Evolutionary conservation across 2,113 vertebrate genomes (phyloP), one percentile per base, ranked within the genome.

Genomic region (Lamprotornis superbus): DNA sequence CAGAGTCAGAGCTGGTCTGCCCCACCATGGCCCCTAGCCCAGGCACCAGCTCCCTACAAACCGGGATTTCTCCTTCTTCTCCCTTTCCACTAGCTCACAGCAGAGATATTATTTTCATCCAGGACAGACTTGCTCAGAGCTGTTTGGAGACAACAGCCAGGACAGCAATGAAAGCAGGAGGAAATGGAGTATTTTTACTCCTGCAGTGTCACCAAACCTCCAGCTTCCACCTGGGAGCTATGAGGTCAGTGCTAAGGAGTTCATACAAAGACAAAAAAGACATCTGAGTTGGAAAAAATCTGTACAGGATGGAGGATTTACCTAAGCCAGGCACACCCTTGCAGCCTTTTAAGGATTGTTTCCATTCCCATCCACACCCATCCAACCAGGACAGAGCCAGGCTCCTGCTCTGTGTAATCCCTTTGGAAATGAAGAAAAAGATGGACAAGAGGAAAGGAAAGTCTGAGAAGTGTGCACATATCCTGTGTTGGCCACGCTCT

Each of bases 341-440:
- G 31, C 24, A 80, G 47, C 47, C n/a, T 83, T 83, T 12, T 6
- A 15, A n/a, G 11, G 50, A 40, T 19, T 12, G 2, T 2, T 4
- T 15, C 21, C 27, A 1, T n/a, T 68, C 35, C 23, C 15, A 5
- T 4, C 61, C 67, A 22, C 0, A 0, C 2, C 12, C 6, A 4
- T 11, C 37, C 52, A 57, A 2, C 6, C 44, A 8, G 47, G 50
- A 35, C 70, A 47, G 1, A n/a, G 17, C 7, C 53, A 46, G 64
- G 35, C 25, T 78, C 25, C 60, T 52, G 15, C 40, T 28, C 30
- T 7, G 7, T 6, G 47, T 1, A 9, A 37, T 27, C 42, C 55
- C 39, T 15, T 12, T 70, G 37, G 23, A 42, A 60, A 74, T 11
- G 21, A 31, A 21, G 44, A 22, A 44, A 35, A 46, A 1, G 0